These are phyloP conservation scores for Catharus minimus DNA, from an alignment of 2,113 vertebrate species.

Conservation along the genomic window DNA sequence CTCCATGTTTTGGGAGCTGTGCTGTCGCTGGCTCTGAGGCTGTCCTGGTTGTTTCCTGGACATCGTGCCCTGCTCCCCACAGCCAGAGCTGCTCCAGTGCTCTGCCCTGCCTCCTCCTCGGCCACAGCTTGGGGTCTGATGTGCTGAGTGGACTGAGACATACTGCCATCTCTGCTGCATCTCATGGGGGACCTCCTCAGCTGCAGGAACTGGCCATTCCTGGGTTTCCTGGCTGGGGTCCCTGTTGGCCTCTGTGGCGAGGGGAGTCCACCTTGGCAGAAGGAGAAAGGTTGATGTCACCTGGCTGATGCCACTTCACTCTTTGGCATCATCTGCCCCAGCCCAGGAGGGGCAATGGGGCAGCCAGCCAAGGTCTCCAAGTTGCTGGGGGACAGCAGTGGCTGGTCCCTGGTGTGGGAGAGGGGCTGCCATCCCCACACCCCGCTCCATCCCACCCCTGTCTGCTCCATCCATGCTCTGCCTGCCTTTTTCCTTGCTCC, in stretches of 20 bases:
- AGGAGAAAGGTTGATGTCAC: not conserved
- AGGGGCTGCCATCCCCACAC: not conserved
- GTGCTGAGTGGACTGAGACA: accelerated
- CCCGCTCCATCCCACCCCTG: accelerated
- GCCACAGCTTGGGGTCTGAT: not conserved
- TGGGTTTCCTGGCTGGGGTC: accelerated
- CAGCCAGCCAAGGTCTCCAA: accelerated
- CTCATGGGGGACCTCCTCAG: not conserved
- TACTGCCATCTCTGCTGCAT: not conserved
- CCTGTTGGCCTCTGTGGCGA: accelerated
- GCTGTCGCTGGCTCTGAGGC: accelerated
- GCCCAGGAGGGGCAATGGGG: not conserved
- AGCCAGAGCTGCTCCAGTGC: accelerated
- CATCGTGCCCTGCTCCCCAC: accelerated
- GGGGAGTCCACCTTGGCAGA: not conserved
- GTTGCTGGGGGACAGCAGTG: accelerated
- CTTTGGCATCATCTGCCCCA: not conserved
- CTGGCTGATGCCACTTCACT: not conserved
- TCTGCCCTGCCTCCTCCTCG: not conserved
- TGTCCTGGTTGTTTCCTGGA: accelerated
- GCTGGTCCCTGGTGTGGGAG: accelerated
- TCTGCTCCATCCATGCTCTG: not conserved
- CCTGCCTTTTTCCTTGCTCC: not conserved
- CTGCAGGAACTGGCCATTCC: not conserved
- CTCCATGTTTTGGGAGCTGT: not conserved